Evolutionary conservation across 2,888 invertebrate genomes (phyloP).

Genomic region (Mantis religiosa): DNA sequence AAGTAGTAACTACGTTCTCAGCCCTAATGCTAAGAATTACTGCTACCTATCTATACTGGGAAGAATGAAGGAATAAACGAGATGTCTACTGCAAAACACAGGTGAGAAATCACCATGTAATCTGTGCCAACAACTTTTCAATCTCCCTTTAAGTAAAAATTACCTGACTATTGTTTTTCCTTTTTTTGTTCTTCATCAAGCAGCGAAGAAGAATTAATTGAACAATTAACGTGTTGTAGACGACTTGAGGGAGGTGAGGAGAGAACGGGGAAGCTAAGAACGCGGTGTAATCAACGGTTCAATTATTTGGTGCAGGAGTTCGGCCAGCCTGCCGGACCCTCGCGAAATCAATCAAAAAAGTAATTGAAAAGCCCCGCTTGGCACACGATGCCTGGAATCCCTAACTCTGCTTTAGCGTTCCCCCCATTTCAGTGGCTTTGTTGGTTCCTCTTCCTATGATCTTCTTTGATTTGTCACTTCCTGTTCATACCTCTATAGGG

Average conservation of each 20-base stretch:
- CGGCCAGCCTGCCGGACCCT: constrained; percentile 3
- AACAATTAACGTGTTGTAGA: not conserved
- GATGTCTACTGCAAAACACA: not conserved
- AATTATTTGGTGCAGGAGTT: constrained; percentile 28
- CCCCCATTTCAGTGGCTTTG: not conserved
- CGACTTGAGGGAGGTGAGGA: not conserved
- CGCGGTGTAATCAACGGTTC: constrained; percentile 30
- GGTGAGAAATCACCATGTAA: not conserved
- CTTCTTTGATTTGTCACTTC: constrained; percentile 14
- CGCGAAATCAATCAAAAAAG: constrained; percentile 23
- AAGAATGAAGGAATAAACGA: not conserved
- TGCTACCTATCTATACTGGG: too few relatives aligned
- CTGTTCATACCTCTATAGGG: not conserved
- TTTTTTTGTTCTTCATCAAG: not conserved
- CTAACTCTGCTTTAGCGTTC: constrained; percentile 9
- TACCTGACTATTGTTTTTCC: not conserved
- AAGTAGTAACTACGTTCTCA: too few relatives aligned
- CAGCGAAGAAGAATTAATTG: not conserved
- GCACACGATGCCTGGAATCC: constrained; percentile 20
- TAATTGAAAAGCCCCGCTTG: constrained; percentile 16
- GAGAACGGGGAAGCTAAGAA: not conserved
- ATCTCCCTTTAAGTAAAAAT: not conserved
- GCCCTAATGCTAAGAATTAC: too few relatives aligned
- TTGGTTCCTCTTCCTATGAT: not conserved
- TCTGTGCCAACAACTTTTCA: not conserved